Evolutionary conservation across 2,797 vertebrate species (phyloP), one percentile per base, ranked within the genome.

Genomic region (Malurus splendens): DNA sequence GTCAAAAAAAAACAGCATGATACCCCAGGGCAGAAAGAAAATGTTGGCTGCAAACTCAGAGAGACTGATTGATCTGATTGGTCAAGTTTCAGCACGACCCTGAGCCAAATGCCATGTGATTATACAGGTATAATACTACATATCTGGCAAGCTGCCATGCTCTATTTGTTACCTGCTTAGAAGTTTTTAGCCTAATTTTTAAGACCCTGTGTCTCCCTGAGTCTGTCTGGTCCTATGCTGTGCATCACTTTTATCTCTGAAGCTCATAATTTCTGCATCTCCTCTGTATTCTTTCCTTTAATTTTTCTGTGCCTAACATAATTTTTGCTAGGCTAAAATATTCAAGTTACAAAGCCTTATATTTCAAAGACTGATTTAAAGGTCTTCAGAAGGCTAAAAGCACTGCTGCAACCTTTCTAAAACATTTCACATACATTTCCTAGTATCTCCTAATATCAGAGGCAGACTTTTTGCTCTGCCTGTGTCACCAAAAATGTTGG

Each of bases 61-160:
- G 36, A 72, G 12, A 41, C 20, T 0, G 0, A 38, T 13, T 7
- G 4, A 20, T 51, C 28, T 0, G 0, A 38, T 13, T 7, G 5
- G 23, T 51, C 28, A 30, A 66, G 12, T 65, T 86, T 74, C 74
- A 62, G 48, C 30, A 38, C 14, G 27, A 51, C 25, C 38, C 54
- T 82, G 45, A 51, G 38, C 41, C 55, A 84, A 79, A 41, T 22
- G 59, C 42, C 23, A n/a, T 20, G 18, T 56, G 38, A 68, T 52
- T 44, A 36, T 44, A 19, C 17, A 68, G n/a, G 30, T 48, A 18
- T n/a, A 51, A 51, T 12, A 42, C 6, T 7, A 65, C 8, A 22
- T 5, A 33, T 7, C 42, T 32, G 54, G 33, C 48, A 84, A 74
- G 33, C 9, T 59, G 56, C 42, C 30, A 14, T 38, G 44, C 12